phyloP scores from a whole-genome alignment of 2,888 invertebrate species.

The Bruchidius siliquastri region DNA sequence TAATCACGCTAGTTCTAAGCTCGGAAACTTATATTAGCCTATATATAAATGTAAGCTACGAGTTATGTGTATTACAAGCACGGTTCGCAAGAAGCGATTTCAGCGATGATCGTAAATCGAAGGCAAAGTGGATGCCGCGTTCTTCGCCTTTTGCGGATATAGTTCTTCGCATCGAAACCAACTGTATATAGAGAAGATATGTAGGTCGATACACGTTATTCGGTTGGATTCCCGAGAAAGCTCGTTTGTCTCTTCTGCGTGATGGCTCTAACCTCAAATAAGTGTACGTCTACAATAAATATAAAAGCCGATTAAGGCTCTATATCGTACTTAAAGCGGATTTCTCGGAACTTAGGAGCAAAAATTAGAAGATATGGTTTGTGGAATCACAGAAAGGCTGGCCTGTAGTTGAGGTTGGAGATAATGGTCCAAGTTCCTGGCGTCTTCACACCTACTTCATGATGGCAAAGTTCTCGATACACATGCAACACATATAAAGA shows the following conservation, averaged over 20 bases:
- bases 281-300: background rate
- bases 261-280: background rate
- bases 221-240: background rate
- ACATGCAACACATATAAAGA: no score
- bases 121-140: background rate
- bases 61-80: background rate
- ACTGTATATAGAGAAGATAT: background rate
- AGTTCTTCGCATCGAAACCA: background rate
- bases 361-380: background rate
- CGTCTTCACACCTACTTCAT: no score
- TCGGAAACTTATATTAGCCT: no score
- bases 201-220: background rate
- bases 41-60: background rate
- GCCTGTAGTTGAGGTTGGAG: no score
- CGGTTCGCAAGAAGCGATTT: background rate
- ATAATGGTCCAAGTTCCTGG: no score
- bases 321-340: background rate
- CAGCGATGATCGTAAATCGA: background rate
- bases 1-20: no score
- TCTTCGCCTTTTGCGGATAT: background rate
- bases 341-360: background rate
- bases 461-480: no score
- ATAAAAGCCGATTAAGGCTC: background rate
- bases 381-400: no score
- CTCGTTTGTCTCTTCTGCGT: background rate